Conservation (phyloP, 1,140 invertebrate genomes). For the Coptotermes formosanus region DNA sequence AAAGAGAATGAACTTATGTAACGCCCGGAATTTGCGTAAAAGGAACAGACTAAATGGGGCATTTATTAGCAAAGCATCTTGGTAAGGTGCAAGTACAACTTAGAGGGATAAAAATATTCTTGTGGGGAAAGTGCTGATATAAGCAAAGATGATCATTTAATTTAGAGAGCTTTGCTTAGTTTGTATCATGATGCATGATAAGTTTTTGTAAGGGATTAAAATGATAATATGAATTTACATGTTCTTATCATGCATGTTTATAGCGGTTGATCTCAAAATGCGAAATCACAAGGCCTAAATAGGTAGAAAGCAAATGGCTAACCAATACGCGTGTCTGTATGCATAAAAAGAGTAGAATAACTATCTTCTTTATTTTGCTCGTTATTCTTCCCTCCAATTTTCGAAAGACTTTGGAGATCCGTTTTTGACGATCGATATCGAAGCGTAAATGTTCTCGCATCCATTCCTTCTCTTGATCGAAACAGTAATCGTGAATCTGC, state of each 20-base stretch:
- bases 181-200: constrained; percentile 25
- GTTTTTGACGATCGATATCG: constrained; percentile 31
- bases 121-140: constrained; percentile 23
- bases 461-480: constrained; percentile 32
- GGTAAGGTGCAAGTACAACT: constrained; percentile 31
- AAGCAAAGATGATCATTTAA: constrained; percentile 21
- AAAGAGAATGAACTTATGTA: not conserved
- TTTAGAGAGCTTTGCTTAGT: constrained; percentile 34
- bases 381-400: constrained; percentile 26
- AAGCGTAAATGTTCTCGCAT: constrained; percentile 35
- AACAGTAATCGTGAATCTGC: constrained; percentile 31
- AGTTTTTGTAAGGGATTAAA: constrained; percentile 22
- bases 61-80: constrained; percentile 28
- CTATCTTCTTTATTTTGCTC: constrained; percentile 23
- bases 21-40: not conserved
- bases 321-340: constrained; percentile 26
- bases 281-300: constrained; percentile 36
- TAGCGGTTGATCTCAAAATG: constrained; percentile 35
- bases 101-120: constrained; percentile 32
- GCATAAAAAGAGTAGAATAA: not conserved
- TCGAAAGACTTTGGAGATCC: constrained; percentile 28
- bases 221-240: constrained; percentile 1
- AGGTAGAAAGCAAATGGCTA: constrained; percentile 30
- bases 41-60: not conserved
- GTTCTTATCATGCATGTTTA: constrained; percentile 29